phyloP scores from a whole-genome alignment of 2,113 vertebrate species.

The Condylura cristata region DNA sequence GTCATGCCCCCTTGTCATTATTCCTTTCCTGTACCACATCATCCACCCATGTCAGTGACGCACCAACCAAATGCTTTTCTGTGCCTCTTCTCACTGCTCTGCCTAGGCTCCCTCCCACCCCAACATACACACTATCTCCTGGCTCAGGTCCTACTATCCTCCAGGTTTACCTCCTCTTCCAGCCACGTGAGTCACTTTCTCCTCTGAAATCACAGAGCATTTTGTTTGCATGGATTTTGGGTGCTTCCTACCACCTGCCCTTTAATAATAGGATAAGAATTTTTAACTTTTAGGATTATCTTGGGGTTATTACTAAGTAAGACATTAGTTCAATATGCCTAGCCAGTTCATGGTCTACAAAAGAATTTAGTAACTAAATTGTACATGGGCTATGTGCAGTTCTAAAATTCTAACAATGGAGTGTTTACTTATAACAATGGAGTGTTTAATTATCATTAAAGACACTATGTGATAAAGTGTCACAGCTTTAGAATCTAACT shows the following conservation, averaged over 20 bases:
- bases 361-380: neutral
- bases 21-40: accelerated
- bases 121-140: neutral
- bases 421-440: neutral
- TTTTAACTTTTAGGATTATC: conserved; percentile 6
- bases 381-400: neutral
- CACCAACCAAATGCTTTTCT: neutral
- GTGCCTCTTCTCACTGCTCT: neutral
- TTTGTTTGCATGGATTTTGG: neutral
- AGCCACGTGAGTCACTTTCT: neutral
- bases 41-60: neutral
- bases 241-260: neutral
- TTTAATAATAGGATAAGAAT: neutral
- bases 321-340: neutral
- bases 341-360: neutral
- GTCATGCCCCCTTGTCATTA: neutral
- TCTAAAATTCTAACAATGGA: conserved; percentile 1
- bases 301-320: neutral
- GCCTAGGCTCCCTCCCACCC: neutral
- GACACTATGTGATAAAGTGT: neutral
- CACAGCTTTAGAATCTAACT: conserved; percentile 35
- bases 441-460: neutral
- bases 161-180: neutral
- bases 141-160: too few species aligned
- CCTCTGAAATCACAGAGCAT: accelerated